Percentiles rank a stretch among this genome's conserved stretches.
phyloP scores from a whole-genome alignment of 2,888 invertebrate genomes.

The Noctua comes region DNA sequence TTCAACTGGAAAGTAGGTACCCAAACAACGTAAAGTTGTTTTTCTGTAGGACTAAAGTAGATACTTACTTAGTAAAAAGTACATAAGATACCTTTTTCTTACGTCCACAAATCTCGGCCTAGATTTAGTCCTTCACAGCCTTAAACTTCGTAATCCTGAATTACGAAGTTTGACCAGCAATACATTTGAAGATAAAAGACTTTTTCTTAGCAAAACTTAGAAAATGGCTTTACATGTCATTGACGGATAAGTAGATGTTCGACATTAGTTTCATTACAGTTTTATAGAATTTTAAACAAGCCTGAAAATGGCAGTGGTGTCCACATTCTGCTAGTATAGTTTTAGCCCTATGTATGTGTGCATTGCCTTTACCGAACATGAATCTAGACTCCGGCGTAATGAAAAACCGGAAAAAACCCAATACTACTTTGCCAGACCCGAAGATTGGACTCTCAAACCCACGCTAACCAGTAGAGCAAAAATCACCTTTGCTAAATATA shows the following conservation, averaged over 20 bases:
- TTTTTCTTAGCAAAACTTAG: slow-evolving; percentile 22
- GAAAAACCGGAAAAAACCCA: neutral
- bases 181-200: slow-evolving; percentile 1
- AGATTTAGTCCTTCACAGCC: slow-evolving; percentile 7
- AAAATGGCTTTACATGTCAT: neutral
- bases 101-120: slow-evolving; percentile 32
- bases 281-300: neutral
- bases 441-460: neutral
- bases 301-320: neutral
- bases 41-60: neutral
- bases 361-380: neutral
- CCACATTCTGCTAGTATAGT: neutral
- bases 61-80: neutral
- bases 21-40: neutral
- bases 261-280: neutral
- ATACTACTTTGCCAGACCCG: neutral
- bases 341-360: neutral
- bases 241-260: neutral
- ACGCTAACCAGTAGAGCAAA: neutral
- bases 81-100: slow-evolving; percentile 5
- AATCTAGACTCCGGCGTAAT: neutral
- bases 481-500: neutral
- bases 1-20: neutral
- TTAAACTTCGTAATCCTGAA: slow-evolving; percentile 37
- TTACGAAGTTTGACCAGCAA: slow-evolving; percentile 29